Base-by-base conservation (phyloP, 2,888 invertebrate genomes). In the Amiota communis region DNA sequence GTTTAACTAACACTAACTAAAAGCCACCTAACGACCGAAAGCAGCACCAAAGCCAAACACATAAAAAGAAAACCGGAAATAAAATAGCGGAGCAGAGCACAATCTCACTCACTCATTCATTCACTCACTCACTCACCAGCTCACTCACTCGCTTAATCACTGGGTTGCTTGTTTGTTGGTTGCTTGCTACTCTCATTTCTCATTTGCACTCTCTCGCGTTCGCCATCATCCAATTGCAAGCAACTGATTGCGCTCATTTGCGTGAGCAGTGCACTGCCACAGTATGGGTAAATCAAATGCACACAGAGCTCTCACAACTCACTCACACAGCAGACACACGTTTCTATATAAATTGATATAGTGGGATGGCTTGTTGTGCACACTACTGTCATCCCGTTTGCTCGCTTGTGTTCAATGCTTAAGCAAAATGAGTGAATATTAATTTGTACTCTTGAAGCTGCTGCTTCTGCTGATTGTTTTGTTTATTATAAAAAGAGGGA, bases 151-250 rank as follows among this genome's bases (percentile, higher is more conserved):
- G 36, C 36, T 36, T 23, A 23, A 1, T 23, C 36, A 6, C 36
- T 36, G 36, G 36, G 36, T 36, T 36, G 36, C 36, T 36, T 36
- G 6, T 36, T 36, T 64, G 64, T n/a, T n/a, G n/a, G 12, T n/a
- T 20, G n/a, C 8, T 49, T 11, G n/a, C 49, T 10, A 49, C 13
- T 48, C 17, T 15, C 23, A 9, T 13, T 59, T 15, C 11, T 13
- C 59, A 46, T 46, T 64, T 13, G 67, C 70, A 71, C 83, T 84
- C 84, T 77, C 73, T 59, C 56, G 20, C 51, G 17, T 57, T 63
- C 59, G 63, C 82, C 81, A 82, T 79, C 67, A 82, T 77, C 84
- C 83, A 85, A 84, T 83, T 75, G 67, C 74, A 70, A 49, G 23
- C 11, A 71, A 71, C 51, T 67, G 64, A 61, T 71, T 72, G 70